A percentile compares a stretch with the other conserved stretches of the same genome.
These are phyloP conservation scores for Drosophila emarginata DNA, from an alignment of 2,888 invertebrate genomes.

Conservation along the genomic window DNA sequence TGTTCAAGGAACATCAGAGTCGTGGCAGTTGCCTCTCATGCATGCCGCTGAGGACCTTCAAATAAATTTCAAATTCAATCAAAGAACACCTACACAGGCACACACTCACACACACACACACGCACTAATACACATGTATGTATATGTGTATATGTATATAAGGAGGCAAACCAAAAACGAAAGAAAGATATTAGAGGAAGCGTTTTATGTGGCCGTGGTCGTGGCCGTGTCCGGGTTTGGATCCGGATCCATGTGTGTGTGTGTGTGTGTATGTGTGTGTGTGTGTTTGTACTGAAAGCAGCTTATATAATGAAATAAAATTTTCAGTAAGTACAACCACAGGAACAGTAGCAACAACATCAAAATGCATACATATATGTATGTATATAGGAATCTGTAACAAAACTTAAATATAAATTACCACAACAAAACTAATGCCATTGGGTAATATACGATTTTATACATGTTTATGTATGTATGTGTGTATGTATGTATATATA, in stretches of 20 bases:
- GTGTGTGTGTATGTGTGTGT: constrained; percentile 1
- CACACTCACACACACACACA: not conserved
- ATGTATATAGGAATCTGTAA: not conserved
- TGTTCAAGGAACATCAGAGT: not conserved
- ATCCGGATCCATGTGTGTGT: not conserved
- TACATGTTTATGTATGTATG: not conserved
- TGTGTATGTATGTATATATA: not conserved
- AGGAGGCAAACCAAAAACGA: constrained; percentile 10
- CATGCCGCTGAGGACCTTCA: not conserved
- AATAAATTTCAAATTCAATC: constrained; percentile 22
- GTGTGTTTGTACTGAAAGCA: constrained; percentile 34
- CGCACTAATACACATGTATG: not conserved
- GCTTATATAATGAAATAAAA: constrained; percentile 49
- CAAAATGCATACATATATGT: not conserved
- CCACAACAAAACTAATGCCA: constrained; percentile 8
- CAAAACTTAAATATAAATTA: constrained; percentile 17
- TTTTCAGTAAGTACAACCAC: constrained; percentile 19
- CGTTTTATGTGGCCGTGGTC: not conserved
- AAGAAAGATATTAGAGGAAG: not conserved
- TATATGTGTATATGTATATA: not conserved
- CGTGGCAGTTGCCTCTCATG: not conserved
- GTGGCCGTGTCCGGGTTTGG: not conserved
- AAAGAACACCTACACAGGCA: constrained; percentile 16
- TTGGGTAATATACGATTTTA: not conserved
- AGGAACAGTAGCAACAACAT: constrained; percentile 7